Base-by-base conservation (phyloP, 2,888 invertebrate species). In the Pristionchus fissidentatus region DNA sequence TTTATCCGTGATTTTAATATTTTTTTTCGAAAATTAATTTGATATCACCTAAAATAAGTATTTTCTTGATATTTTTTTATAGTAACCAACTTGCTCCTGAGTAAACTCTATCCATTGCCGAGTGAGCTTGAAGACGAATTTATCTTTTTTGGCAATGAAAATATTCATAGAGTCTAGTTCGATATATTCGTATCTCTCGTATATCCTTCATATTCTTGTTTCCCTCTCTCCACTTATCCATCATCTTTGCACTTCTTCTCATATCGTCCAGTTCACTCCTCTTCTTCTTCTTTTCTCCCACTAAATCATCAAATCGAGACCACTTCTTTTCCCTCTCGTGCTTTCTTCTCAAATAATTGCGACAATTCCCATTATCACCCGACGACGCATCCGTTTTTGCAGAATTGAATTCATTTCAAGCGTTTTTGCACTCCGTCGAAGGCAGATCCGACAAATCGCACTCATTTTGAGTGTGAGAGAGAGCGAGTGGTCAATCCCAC, bases 231-330 rank as follows among this genome's bases (percentile, higher is more conserved):
- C 70, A 70, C 70, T 70, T 70, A 70, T 70, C 70, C 70, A 70
- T 70, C 70, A 43, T 70, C 70, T 70, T 70, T 41, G 70, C 70
- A 70, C 70, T 70, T 70, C 70, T 70, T 70, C 70, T 70, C 70
- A 70, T 70, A 41, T 70, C 70, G 70, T 41, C 70, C 43, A 70
- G 70, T 70, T 70, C 70, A 41, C 41, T 70, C 13, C 32, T 22
- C 38, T 55, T 15, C 55, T 55, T 66, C 66, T 66, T 41, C n/a
- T 41, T 13, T 7, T 32, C 15, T 1, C 32, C 1, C 70, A 41
- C 41, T 70, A 43, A 70, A 70, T 70, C 70, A 70, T 70, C 70
- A 70, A n/a, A 70, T 70, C 70, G 41, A 70, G 70, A 70, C 70
- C 38, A 70, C 70, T 70, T 70, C 43, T 70, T 70, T 3, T 1